A percentile compares a stretch with the other conserved stretches of the same genome.
These are phyloP conservation scores for Melikaiella ostensackeni DNA, from an alignment of 2,888 invertebrate species.

Conservation along the genomic window DNA sequence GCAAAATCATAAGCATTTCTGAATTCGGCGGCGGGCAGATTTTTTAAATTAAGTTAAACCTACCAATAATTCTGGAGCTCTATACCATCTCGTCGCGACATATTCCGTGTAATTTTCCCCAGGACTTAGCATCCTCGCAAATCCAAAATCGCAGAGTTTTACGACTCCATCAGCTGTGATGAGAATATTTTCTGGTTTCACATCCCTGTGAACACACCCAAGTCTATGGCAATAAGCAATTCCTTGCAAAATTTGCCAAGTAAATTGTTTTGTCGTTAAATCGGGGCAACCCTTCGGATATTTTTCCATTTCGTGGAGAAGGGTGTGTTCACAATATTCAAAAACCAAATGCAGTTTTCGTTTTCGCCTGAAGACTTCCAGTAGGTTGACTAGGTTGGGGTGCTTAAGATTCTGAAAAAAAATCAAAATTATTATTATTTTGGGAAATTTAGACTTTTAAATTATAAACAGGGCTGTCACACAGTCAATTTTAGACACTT, in stretches of 20 bases:
- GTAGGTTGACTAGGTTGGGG: constrained; percentile 96
- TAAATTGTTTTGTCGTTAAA: constrained; percentile 91
- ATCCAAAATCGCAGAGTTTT: constrained; percentile 99
- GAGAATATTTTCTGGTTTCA: constrained; percentile 99
- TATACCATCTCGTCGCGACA: constrained; percentile 99
- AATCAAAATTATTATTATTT: not conserved
- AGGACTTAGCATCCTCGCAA: constrained; percentile 97
- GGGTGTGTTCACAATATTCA: constrained; percentile 98
- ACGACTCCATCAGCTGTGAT: constrained; percentile 95
- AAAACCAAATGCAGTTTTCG: constrained; percentile 98
- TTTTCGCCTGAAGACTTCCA: constrained; percentile 98
- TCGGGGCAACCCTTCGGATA: constrained; percentile 96
- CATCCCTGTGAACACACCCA: constrained; percentile 97
- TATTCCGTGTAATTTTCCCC: constrained; percentile 99
- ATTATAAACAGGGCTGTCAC: too few relatives aligned
- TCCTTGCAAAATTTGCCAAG: constrained; percentile 97
- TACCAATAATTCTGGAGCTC: constrained; percentile 94
- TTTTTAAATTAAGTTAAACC: constrained; percentile 46
- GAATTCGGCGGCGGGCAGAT: too few relatives aligned
- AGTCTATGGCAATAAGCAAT: constrained; percentile 98
- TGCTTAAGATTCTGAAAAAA: constrained; percentile 94
- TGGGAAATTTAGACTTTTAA: constrained; percentile 6
- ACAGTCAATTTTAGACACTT: too few relatives aligned
- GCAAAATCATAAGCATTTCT: too few relatives aligned
- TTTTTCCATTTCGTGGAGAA: constrained; percentile 96